Evolutionary conservation across 2,797 vertebrate genomes (phyloP).

Genomic region (Tapera naevia): DNA sequence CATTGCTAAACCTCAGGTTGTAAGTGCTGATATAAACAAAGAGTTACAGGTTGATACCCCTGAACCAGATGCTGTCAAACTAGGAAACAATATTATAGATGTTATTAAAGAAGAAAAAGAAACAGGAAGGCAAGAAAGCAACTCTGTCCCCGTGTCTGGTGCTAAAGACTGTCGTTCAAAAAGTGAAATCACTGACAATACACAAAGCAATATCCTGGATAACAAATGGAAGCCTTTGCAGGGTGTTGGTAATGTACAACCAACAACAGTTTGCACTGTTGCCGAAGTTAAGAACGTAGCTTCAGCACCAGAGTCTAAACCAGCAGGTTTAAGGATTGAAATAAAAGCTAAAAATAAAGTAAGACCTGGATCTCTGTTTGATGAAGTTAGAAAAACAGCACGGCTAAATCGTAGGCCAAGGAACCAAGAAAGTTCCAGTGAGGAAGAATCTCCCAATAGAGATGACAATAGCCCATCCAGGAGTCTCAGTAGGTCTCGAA

Average conservation of each 20-base stretch:
- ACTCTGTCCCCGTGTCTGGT: background rate
- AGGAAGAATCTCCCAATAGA: constrained; percentile 83
- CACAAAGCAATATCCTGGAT: constrained; percentile 50
- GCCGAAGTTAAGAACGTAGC: constrained; percentile 53
- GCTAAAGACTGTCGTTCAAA: constrained; percentile 59
- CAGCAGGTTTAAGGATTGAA: constrained; percentile 90
- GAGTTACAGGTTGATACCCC: constrained; percentile 10
- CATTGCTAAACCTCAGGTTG: constrained; percentile 7
- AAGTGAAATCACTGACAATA: constrained; percentile 45
- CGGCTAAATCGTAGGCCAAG: constrained; percentile 92
- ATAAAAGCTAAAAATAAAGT: constrained; percentile 95
- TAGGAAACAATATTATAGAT: background rate
- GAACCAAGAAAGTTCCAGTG: constrained; percentile 94
- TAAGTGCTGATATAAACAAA: background rate
- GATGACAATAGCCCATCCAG: constrained; percentile 78
- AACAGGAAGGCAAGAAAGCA: background rate
- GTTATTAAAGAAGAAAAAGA: constrained; percentile 51
- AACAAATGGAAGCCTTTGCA: constrained; percentile 95
- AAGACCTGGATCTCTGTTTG: constrained; percentile 94
- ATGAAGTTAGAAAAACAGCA: constrained; percentile 95
- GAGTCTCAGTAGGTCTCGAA: constrained; percentile 79
- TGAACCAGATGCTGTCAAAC: constrained; percentile 1
- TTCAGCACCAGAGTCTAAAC: constrained; percentile 71
- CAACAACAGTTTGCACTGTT: background rate
- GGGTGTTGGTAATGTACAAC: constrained; percentile 77